A percentile compares a stretch with the other conserved stretches of the same genome.
Conservation (phyloP, 2,113 vertebrate genomes). For the Holacanthus passer region DNA sequence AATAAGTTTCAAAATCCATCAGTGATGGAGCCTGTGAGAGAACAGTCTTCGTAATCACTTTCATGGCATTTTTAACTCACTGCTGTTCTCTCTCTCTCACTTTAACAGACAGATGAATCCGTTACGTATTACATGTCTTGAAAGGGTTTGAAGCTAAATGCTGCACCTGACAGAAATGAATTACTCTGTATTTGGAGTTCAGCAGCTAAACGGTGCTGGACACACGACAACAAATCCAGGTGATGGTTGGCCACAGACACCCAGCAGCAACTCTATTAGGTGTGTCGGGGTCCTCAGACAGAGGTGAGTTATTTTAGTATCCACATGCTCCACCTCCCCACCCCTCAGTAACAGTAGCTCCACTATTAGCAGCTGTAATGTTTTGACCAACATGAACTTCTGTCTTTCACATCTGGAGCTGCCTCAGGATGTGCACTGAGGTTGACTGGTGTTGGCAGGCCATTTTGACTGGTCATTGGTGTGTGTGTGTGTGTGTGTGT, state of each 20-base stretch:
- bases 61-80: neutral
- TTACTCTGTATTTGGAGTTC: neutral
- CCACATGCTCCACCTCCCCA: slow-evolving; percentile 8
- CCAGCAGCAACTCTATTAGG: slow-evolving; percentile 1
- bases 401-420: slow-evolving; percentile 71
- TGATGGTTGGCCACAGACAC: neutral
- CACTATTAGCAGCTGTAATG: slow-evolving; percentile 42
- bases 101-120: neutral
- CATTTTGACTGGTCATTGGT: slow-evolving; percentile 53
- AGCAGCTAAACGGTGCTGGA: neutral
- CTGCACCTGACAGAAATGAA: neutral
- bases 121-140: too few relatives aligned
- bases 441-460: slow-evolving; percentile 66
- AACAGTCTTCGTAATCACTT: neutral
- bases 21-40: neutral
- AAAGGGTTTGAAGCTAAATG: neutral
- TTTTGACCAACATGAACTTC: slow-evolving; percentile 46
- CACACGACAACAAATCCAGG: neutral
- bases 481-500: slow-evolving; percentile 26
- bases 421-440: slow-evolving; percentile 53
- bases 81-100: neutral
- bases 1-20: neutral
- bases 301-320: slow-evolving; percentile 22
- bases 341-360: slow-evolving; percentile 30
- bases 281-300: slow-evolving; percentile 7